Base-by-base conservation (phyloP, 2,797 vertebrate species). In the Pelochelys cantorii region DNA sequence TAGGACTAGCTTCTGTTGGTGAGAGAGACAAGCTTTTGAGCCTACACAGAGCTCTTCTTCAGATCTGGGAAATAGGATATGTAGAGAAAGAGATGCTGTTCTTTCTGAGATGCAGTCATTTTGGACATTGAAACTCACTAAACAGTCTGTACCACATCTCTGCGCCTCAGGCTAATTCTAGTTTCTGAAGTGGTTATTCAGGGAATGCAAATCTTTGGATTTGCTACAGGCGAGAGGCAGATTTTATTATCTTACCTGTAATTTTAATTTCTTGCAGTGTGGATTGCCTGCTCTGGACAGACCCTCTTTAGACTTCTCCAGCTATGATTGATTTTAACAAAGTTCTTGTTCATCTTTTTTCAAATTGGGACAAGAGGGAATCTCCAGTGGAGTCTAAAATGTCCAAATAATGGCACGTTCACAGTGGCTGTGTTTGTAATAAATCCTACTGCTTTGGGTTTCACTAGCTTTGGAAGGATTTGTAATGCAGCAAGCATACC, bases 311-410 rank as follows among this genome's bases (percentile, higher is more conserved):
- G 74, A 92, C 2, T 87, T 52, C 53, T 53, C 14, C 55, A 60
- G 57, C 5, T 59, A 25, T 29, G 79, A 29, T 4, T n/a, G 12
- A 2, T 17, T 59, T 84, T 71, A 55, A 23, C 12, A 71, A 88
- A 68, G 17, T 2, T 42, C 71, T 84, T 65, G 23, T 23, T 68
- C 17, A 85, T 86, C n/a, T 59, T 92, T 83, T 84, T 83, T 95
- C 54, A 83, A 5, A 25, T 81, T 59, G 29, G 37, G 6, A 62
- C 83, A 62, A n/a, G 83, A 79, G 54, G 31, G 53, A 86, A 5
- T 82, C 37, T 0, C 83, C 53, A 37, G 65, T 62, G 52, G 87
- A 7, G 20, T 59, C n/a, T n/a, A 31, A 42, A 27, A 18, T 81
- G 27, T 29, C 90, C 83, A 59, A 75, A 11, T 87, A 27, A 53